Percentiles rank a stretch among this genome's conserved stretches.
phyloP scores from a whole-genome alignment of 2,797 vertebrate species.

The Hypotaenidia philippensis region DNA sequence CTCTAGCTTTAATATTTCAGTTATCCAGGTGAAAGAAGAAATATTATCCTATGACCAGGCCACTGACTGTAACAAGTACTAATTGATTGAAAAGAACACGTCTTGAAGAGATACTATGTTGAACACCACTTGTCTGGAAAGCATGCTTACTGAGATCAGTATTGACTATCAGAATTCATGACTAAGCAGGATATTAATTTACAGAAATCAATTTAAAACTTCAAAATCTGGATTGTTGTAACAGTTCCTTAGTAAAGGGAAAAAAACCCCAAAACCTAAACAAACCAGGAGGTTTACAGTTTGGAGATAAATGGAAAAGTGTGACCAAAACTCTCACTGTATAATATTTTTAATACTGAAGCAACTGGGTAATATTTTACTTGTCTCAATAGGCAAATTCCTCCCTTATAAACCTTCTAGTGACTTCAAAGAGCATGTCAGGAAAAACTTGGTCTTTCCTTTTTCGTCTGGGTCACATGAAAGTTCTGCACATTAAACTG shows the following conservation, averaged over 20 bases:
- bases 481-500: conserved; percentile 16
- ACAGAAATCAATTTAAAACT: not conserved
- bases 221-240: not conserved
- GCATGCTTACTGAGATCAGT: not conserved
- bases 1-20: not conserved
- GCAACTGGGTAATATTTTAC: not conserved
- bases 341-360: not conserved
- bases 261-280: not conserved
- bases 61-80: not conserved
- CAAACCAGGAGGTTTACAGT: not conserved
- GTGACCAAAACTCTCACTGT: not conserved
- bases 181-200: not conserved
- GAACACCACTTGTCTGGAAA: not conserved
- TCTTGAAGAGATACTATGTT: not conserved
- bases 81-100: not conserved
- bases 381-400: not conserved
- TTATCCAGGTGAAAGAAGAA: not conserved
- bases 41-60: not conserved
- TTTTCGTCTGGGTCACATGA: conserved; percentile 30
- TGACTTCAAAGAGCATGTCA: not conserved
- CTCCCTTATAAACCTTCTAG: not conserved
- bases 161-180: not conserved
- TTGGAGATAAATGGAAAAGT: not conserved
- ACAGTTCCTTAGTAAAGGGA: not conserved
- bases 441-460: not conserved